Evolutionary conservation across 2,113 vertebrate genomes (phyloP), one percentile per base, ranked within the genome.

Genomic region (Etia nguti): DNA sequence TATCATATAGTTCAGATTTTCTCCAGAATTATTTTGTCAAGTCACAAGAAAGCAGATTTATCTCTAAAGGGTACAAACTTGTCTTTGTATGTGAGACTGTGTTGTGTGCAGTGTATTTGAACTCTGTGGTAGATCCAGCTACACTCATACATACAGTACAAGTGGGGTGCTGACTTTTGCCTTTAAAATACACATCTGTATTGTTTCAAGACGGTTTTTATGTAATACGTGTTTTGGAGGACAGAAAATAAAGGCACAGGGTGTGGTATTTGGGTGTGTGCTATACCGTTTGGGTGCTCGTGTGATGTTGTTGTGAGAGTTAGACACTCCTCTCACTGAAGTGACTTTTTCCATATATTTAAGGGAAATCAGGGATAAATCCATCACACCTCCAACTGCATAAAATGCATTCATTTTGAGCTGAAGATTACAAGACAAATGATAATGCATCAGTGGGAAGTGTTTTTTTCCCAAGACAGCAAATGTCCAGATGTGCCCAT

Each of bases 91-190:
- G 38, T 1, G 38, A 73, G 68, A 24, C 70, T 6, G 52, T n/a
- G 75, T n/a, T 43, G 60, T 52, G 29, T 60, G 52, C 73, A 62
- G 43, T 70, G 82, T 10, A 60, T 73, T 38, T 73, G 54, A 90
- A 83, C 83, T 90, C 86, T 85, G 80, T 15, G 16, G 41, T 3
- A 10, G 36, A 10, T 48, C 24, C 43, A 43, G 48, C 55, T 7
- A 0, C 55, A 31, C 41, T 26, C 11, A 16, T 15, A 65, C 26
- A 68, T 4, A 8, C 48, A 10, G 18, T 34, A 26, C 34, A 8
- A 2, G 20, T 1, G 26, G 3, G 26, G 15, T 24, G 59, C 84
- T 56, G 84, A 48, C 22, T n/a, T 68, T 79, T 60, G 73, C 10
- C 41, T 84, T 85, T 38, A 16, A 70, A 70, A 20, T 13, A 43